These are phyloP conservation scores for Cataglyphis rosenhaueri DNA, from an alignment of 2,888 invertebrate species.

Conservation along the genomic window DNA sequence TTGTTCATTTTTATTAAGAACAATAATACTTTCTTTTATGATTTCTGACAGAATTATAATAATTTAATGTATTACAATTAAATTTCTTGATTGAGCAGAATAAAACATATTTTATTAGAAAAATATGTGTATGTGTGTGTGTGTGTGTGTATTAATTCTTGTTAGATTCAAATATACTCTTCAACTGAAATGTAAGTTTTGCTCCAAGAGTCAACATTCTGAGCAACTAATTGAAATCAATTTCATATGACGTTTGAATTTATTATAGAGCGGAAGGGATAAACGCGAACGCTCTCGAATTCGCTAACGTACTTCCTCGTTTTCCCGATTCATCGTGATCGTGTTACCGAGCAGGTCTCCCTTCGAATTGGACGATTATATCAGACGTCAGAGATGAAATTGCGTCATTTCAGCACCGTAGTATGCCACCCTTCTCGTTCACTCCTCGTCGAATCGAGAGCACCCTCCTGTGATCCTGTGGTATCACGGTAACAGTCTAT, in stretches of 20 bases:
- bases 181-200: not conserved
- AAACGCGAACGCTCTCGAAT: not conserved
- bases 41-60: not conserved
- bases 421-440: not conserved
- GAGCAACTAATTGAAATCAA: not conserved
- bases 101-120: not conserved
- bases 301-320: constrained; percentile 81
- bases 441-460: not conserved
- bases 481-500: not conserved
- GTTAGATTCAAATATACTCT: not conserved
- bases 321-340: constrained; percentile 82
- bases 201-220: not conserved
- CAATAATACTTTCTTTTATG: not conserved
- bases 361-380: constrained; percentile 1
- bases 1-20: not conserved
- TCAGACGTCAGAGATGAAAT: constrained; percentile 26
- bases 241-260: not conserved
- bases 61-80: not conserved
- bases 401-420: constrained; percentile 33
- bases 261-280: not conserved
- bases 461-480: constrained; percentile 6
- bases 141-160: not conserved
- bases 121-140: not conserved
- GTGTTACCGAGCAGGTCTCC: not conserved
- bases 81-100: not conserved